These are phyloP conservation scores for Aporophyla nigra DNA, from an alignment of 2,888 invertebrate species.

Conservation along the genomic window DNA sequence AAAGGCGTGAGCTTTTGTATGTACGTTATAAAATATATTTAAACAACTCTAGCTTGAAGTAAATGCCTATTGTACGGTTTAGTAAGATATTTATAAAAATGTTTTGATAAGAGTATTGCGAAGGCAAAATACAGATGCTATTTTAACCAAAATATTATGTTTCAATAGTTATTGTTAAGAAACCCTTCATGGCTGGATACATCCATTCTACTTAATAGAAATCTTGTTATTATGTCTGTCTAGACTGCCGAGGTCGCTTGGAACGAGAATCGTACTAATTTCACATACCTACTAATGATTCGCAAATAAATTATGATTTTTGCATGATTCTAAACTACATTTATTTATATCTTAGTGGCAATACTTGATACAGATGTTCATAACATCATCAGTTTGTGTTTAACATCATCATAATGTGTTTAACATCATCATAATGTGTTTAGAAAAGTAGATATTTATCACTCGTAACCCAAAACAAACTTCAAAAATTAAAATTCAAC, in stretches of 20 bases:
- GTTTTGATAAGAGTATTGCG: neutral
- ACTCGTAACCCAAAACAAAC: neutral
- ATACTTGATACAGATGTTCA: neutral
- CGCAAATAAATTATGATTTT: neutral
- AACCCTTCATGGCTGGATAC: constrained; percentile 5
- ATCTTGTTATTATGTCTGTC: neutral
- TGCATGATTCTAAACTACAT: neutral
- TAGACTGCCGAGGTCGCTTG: constrained; percentile 19
- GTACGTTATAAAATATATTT: neutral
- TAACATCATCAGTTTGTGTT: neutral
- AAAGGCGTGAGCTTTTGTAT: too few species aligned
- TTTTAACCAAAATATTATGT: constrained; percentile 22
- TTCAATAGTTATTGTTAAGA: constrained; percentile 11
- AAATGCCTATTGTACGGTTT: neutral
- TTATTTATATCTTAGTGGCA: neutral
- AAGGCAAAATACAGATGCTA: neutral
- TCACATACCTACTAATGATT: neutral
- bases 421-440: neutral
- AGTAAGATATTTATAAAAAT: neutral
- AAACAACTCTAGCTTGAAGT: neutral
- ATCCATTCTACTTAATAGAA: constrained; percentile 6
- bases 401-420: neutral
- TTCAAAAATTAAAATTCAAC: neutral
- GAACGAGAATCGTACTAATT: constrained; percentile 5
- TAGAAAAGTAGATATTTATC: neutral